Conservation (phyloP, 2,888 invertebrate genomes). For the Patella pellucida region DNA sequence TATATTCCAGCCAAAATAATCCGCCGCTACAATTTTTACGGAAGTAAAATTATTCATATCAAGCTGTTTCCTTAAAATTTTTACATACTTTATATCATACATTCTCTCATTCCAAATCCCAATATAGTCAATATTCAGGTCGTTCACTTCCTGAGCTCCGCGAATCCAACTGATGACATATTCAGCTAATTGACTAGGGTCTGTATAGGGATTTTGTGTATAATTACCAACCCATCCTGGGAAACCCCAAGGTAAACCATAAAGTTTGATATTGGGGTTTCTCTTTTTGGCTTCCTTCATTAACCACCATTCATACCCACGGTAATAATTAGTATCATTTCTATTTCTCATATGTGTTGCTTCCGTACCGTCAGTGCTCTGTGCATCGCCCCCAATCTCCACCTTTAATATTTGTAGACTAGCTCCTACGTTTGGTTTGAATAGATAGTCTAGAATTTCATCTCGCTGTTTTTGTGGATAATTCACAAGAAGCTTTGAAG, state of each 20-base stretch:
- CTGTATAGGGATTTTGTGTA: conserved; percentile 56
- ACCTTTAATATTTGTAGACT: conserved; percentile 70
- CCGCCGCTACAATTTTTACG: conserved; percentile 66
- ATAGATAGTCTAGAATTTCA: conserved; percentile 69
- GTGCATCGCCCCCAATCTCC: conserved; percentile 71
- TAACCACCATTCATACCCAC: conserved; percentile 69
- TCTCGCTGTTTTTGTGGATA: conserved; percentile 63
- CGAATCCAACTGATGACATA: conserved; percentile 68
- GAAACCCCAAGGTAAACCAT: conserved; percentile 71
- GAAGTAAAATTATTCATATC: conserved; percentile 49
- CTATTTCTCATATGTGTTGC: conserved; percentile 65
- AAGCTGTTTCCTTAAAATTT: conserved; percentile 50
- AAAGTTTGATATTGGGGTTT: conserved; percentile 70
- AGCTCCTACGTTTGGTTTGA: conserved; percentile 69
- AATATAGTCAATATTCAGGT: conserved; percentile 66
- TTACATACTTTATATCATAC: conserved; percentile 15
- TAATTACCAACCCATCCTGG: conserved; percentile 70
- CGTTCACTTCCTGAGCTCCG: conserved; percentile 60
- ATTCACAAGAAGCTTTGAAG: conserved; percentile 69
- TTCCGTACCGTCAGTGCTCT: conserved; percentile 62
- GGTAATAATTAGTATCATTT: conserved; percentile 56
- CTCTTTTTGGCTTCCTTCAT: conserved; percentile 67
- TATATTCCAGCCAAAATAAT: conserved; percentile 58
- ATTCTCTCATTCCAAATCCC: conserved; percentile 54
- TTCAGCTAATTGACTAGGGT: conserved; percentile 44